Evolutionary conservation across 2,797 vertebrate genomes (phyloP).

Genomic region (Garrulus glandarius): DNA sequence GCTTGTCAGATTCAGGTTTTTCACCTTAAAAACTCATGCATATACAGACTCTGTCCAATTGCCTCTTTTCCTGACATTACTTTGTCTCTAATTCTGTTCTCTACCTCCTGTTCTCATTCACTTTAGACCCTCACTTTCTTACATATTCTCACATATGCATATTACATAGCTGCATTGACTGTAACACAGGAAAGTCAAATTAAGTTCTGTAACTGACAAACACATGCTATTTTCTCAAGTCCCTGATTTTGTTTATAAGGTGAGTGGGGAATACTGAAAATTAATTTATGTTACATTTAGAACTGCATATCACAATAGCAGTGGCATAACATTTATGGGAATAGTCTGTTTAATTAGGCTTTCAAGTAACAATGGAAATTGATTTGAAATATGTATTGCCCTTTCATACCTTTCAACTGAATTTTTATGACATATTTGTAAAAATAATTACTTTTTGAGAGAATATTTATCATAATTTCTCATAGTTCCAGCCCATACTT

Average conservation of each 20-base stretch:
- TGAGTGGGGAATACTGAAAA: background rate
- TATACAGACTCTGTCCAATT: accelerated
- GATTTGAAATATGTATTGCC: background rate
- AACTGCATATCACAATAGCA: background rate
- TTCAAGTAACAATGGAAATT: background rate
- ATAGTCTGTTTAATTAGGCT: background rate
- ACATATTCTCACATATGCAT: background rate
- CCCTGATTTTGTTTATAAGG: background rate
- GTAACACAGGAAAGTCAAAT: background rate
- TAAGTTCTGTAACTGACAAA: background rate
- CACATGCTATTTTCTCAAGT: background rate
- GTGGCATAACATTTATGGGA: background rate
- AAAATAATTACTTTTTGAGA: background rate
- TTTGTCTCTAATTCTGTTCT: background rate
- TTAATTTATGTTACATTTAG: background rate
- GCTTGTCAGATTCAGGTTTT: background rate
- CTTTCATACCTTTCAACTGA: background rate
- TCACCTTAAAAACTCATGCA: background rate
- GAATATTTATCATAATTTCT: background rate
- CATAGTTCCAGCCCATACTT: background rate
- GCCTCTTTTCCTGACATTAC: background rate
- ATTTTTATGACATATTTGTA: accelerated
- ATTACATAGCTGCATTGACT: background rate
- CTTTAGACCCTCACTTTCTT: background rate
- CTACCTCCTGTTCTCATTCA: background rate